A percentile compares a stretch with the other conserved stretches of the same genome.
phyloP scores from a whole-genome alignment of 2,113 vertebrate genomes.

The Donacobius atricapilla region DNA sequence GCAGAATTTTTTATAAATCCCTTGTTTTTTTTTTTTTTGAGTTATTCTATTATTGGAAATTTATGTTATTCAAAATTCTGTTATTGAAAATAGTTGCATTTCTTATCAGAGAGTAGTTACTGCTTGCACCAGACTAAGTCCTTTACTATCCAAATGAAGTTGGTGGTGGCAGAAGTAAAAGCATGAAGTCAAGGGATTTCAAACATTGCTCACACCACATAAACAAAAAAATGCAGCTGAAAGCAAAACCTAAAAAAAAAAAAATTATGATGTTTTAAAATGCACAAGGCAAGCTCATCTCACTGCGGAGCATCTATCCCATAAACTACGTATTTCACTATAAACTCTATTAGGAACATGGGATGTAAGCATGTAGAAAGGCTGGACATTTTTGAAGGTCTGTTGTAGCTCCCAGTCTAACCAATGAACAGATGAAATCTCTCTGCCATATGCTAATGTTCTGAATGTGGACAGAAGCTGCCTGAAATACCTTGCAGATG shows the following conservation, averaged over 20 bases:
- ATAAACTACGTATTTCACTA: neutral
- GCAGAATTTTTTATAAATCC: neutral
- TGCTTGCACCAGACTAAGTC: neutral
- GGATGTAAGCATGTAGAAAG: neutral
- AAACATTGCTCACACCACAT: neutral
- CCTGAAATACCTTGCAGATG: neutral
- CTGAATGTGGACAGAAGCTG: neutral
- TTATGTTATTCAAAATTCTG: neutral
- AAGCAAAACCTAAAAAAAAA: neutral
- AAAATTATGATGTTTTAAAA: neutral
- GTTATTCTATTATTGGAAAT: neutral
- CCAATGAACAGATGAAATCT: neutral
- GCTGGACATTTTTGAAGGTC: neutral
- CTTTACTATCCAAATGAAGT: neutral
- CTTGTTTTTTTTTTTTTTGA: neutral
- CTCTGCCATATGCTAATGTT: neutral
- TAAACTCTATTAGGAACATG: neutral
- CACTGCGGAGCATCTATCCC: accelerated
- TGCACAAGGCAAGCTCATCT: neutral
- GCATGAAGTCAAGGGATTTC: neutral
- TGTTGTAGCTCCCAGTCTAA: neutral
- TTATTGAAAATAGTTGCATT: neutral
- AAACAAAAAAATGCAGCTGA: neutral
- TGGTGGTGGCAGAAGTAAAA: neutral
- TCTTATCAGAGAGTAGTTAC: neutral